These are phyloP conservation scores for Drosophila kohkoa DNA, from an alignment of 1,140 invertebrate species.

Conservation along the genomic window DNA sequence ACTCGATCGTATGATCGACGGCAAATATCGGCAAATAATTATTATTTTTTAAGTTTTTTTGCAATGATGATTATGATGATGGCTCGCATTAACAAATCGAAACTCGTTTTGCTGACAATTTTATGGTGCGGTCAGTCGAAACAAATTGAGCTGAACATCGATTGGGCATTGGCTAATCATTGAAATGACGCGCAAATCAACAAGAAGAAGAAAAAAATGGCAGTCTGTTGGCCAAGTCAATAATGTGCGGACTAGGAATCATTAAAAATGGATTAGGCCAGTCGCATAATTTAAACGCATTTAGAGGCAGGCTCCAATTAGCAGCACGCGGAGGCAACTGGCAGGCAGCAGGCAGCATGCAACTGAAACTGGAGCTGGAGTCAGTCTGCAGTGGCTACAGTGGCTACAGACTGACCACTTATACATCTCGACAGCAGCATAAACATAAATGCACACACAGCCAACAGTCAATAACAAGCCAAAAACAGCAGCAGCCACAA, in stretches of 20 bases:
- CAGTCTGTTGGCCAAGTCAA: neutral
- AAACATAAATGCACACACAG: constrained; percentile 66
- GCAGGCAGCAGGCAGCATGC: neutral
- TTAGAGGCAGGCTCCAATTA: constrained; percentile 44
- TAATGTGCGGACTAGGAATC: constrained; percentile 36
- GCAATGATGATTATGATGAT: constrained; percentile 7
- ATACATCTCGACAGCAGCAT: constrained; percentile 48
- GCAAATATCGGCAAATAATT: constrained; percentile 26
- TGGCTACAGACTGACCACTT: constrained; percentile 49
- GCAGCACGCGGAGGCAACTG: constrained; percentile 29
- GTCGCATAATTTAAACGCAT: constrained; percentile 69
- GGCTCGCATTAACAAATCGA: constrained; percentile 29
- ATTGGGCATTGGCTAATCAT: constrained; percentile 45
- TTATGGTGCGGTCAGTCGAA: constrained; percentile 13
- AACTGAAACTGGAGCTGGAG: constrained; percentile 18
- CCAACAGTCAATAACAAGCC: constrained; percentile 43
- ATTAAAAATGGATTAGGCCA: constrained; percentile 80
- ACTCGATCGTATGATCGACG: constrained; percentile 1
- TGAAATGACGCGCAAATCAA: constrained; percentile 45
- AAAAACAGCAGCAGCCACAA: constrained; percentile 48
- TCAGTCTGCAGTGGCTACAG: neutral
- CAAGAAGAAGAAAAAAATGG: neutral
- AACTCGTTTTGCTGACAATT: constrained; percentile 47
- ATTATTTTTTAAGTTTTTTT: constrained; percentile 7
- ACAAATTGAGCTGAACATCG: constrained; percentile 25